phyloP scores from a whole-genome alignment of 2,113 vertebrate genomes.

The Mirounga angustirostris region DNA sequence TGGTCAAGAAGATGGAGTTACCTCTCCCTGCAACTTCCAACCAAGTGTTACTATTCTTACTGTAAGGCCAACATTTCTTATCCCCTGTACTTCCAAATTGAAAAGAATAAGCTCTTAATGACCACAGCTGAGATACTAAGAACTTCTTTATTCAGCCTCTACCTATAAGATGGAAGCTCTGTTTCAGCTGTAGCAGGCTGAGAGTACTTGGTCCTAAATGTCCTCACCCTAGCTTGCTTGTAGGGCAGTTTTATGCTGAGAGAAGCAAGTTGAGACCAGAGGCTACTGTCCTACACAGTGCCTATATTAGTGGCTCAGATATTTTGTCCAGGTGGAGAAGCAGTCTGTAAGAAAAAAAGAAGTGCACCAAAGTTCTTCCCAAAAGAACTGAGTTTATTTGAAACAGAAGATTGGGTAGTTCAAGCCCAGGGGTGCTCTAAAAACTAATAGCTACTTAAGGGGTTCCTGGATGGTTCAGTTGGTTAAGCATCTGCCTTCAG shows the following conservation, averaged over 20 bases:
- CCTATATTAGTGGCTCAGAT: neutral
- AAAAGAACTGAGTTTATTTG: neutral
- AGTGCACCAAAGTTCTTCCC: neutral
- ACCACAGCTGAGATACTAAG: neutral
- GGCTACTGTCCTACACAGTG: neutral
- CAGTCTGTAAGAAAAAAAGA: neutral
- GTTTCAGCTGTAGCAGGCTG: neutral
- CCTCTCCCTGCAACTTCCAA: neutral
- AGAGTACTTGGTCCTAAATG: neutral
- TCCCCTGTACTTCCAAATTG: neutral
- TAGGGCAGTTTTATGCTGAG: neutral
- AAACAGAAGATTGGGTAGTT: neutral
- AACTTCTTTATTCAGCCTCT: neutral
- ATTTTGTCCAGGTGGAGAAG: neutral
- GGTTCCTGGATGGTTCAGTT: no score
- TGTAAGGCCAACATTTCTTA: neutral
- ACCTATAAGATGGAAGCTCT: neutral
- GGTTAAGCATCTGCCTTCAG: no score
- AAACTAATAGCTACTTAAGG: neutral
- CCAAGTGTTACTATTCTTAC: neutral
- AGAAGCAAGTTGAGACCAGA: neutral
- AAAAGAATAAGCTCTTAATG: neutral
- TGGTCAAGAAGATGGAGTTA: neutral
- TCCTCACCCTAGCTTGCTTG: neutral
- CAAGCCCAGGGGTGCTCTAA: neutral